phyloP scores from a whole-genome alignment of 2,888 invertebrate genomes.

The Plutella xylostella region DNA sequence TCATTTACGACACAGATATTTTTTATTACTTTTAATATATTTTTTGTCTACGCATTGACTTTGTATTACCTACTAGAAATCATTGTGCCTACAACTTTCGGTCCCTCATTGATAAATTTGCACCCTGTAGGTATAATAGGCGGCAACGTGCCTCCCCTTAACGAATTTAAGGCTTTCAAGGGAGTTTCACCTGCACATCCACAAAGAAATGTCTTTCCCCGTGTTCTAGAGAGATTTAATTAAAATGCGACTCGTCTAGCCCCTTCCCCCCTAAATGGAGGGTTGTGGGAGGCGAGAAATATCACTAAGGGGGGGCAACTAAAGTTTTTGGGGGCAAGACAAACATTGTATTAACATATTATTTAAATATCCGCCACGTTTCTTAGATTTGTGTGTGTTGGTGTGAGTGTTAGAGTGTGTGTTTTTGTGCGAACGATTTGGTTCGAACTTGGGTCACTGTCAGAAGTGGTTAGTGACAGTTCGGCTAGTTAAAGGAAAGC shows the following conservation, averaged over 20 bases:
- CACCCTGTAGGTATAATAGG: no score
- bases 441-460: not conserved
- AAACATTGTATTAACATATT: constrained; percentile 64
- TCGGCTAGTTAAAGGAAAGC: not conserved
- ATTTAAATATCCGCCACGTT: constrained; percentile 44
- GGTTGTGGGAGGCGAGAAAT: constrained; percentile 35
- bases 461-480: not conserved
- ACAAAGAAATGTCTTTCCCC: constrained; percentile 58
- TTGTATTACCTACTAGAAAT: no score
- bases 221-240: constrained; percentile 55
- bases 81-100: no score
- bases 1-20: no score
- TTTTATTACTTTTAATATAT: no score
- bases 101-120: no score
- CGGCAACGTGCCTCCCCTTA: not conserved
- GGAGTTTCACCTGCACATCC: constrained; percentile 30
- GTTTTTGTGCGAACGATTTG: not conserved
- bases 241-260: constrained; percentile 46
- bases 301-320: constrained; percentile 28
- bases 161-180: constrained; percentile 9
- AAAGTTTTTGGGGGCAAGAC: constrained; percentile 53
- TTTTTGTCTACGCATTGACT: no score
- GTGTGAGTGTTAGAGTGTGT: not conserved
- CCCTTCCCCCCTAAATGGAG: constrained; percentile 4
- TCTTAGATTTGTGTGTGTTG: not conserved